A percentile compares a stretch with the other conserved stretches of the same genome.
Conservation (phyloP, 2,113 vertebrate genomes). For the Salvelinus alpinus region DNA sequence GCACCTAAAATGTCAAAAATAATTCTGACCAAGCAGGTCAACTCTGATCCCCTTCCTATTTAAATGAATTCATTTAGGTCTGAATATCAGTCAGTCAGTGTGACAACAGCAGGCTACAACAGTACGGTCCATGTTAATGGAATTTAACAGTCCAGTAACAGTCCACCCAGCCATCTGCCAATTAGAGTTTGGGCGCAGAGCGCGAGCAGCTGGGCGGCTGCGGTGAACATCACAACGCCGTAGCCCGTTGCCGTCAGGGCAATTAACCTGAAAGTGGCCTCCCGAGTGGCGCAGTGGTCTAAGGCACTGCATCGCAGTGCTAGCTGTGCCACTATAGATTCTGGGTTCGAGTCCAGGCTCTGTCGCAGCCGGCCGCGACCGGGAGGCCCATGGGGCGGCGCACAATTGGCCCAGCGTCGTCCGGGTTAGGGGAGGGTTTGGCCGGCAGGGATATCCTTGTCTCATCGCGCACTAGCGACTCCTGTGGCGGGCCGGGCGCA, state of each 20-base stretch:
- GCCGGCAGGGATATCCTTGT: too few species aligned
- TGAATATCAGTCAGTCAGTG: not conserved
- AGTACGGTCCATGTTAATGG: not conserved
- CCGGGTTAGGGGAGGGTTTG: too few species aligned
- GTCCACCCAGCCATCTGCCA: not conserved
- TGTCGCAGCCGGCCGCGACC: too few species aligned
- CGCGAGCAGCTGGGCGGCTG: not conserved
- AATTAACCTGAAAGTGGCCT: conserved; percentile 23
- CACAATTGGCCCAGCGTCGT: too few species aligned
- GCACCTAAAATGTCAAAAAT: too few species aligned
- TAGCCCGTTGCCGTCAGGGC: not conserved
- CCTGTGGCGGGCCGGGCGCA: too few species aligned
- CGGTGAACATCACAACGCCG: not conserved
- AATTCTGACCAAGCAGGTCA: not conserved
- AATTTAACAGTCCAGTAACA: not conserved
- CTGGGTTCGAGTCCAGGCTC: too few species aligned
- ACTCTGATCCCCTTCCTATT: not conserved
- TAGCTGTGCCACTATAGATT: too few species aligned
- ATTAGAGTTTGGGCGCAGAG: not conserved
- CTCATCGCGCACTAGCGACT: too few species aligned
- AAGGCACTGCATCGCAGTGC: too few species aligned
- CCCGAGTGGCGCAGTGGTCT: too few species aligned
- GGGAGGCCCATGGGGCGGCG: too few species aligned
- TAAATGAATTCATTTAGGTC: not conserved
- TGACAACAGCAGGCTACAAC: not conserved